Base-by-base conservation (phyloP, 1,140 invertebrate genomes). In the Bathynomus jamesi region DNA sequence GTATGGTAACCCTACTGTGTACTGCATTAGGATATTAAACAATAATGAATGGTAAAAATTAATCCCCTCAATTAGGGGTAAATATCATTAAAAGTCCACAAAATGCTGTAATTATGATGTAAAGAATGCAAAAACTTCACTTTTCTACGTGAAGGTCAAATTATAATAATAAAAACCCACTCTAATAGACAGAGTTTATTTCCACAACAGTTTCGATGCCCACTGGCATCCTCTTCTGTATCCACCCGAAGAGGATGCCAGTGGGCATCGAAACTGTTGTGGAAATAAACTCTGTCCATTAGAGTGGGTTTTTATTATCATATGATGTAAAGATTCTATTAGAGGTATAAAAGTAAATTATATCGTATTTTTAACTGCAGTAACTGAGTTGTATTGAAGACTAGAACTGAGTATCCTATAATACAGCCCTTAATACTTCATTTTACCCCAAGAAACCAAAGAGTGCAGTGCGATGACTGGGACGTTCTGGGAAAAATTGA, bases 401-500 rank as follows among this genome's bases (percentile, higher is more conserved):
- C 46, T 13, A 11, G 11, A 11, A 13, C 46, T 53, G 11, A 13
- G 11, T 53, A 11, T 11, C 46, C 21, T 11, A 11, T 13, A 53
- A 11, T 53, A 53, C 21, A 53, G 21, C 21, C 46, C 21, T 63
- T 28, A 11, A 7, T n/a, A 27, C 61, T 28, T 28, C 7, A 21
- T 63, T 28, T 29, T 29, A 63, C 40, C 24, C 40, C 25, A 7
- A 84, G 83, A 62, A 86, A 86, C 78, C 80, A 82, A 69, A 76
- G 82, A 60, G 79, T 82, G 25, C 71, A 78, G 2, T 85, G 85
- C 73, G 74, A 78, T 25, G 82, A 81, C 67, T 71, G 78, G 21
- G 71, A 78, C 21, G 69, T 78, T 7, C 82, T 85, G 64, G 84
- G 83, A 17, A 77, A 76, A 61, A 73, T 85, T 10, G 81, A 85